Evolutionary conservation across 1,140 invertebrate species (phyloP), one percentile per base, ranked within the genome.

Genomic region (Drosophila varians): DNA sequence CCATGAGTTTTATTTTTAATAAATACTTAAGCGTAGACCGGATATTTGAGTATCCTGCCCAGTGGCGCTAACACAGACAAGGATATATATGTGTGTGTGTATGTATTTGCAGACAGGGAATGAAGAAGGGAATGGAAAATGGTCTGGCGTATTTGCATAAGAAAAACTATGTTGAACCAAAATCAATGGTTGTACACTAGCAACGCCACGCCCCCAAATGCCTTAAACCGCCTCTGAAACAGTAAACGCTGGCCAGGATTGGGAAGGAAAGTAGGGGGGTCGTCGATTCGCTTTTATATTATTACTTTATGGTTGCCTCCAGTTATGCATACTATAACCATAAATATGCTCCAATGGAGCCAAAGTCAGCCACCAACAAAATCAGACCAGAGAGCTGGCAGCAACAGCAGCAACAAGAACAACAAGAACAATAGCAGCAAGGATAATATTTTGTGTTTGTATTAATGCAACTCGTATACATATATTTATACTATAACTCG

Each of bases 401-500:
- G 49, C 51, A 73, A 52, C 47, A 14, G 62, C 66, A 53, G 26
- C 43, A 40, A 48, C n/a, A n/a, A 47, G 40, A 70, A 54, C 51
- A 73, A 52, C 47, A 73, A 42, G 34, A 61, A 62, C 45, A 66
- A 16, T 2, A 14, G 62, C 66, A 53, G 26, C 43, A 40, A 48
- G 76, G 60, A 86, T 86, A 77, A 80, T 66, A 86, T 80, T 86
- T 84, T 86, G 79, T 86, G 60, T 79, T 87, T 87, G 82, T 87
- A 77, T 87, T 87, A 87, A 87, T 87, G 77, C 83, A 87, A 73
- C 56, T 55, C 25, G 38, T 47, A 66, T 66, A 74, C 77, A 87
- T 87, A 87, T 87, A 87, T 87, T 87, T 87, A 87, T 87, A 82
- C 82, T 82, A 87, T 87, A 86, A 86, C 82, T 86, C 82, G 82